Conservation (phyloP, 2,888 invertebrate species). For the Oscheius onirici region DNA sequence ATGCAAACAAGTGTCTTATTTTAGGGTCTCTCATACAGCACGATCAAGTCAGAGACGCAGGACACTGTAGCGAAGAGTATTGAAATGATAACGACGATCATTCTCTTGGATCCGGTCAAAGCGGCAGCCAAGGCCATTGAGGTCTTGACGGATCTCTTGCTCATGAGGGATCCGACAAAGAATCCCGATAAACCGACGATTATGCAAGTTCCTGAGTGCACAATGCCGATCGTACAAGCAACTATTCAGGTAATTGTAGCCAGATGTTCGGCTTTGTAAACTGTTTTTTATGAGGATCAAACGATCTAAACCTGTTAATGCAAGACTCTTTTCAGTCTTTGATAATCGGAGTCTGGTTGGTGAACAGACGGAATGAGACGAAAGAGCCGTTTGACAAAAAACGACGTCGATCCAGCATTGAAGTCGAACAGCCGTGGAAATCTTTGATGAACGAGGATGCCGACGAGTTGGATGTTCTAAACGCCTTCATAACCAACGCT, state of each 20-base stretch:
- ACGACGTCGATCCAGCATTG: slow-evolving; percentile 6
- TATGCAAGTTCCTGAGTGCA: slow-evolving; percentile 11
- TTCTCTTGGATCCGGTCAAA: slow-evolving; percentile 23
- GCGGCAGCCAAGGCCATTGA: slow-evolving; percentile 15
- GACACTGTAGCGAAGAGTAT: slow-evolving; percentile 20
- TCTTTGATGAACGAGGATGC: slow-evolving; percentile 7
- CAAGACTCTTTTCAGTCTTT: slow-evolving; percentile 2
- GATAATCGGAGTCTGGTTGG: slow-evolving; percentile 31
- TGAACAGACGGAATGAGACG: slow-evolving; percentile 2
- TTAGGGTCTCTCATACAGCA: slow-evolving; percentile 17
- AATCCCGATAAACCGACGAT: slow-evolving; percentile 1
- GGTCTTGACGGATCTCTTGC: slow-evolving; percentile 11
- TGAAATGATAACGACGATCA: slow-evolving; percentile 19
- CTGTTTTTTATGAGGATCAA: too few species aligned
- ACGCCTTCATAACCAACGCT: slow-evolving; percentile 1
- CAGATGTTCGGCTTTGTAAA: too few species aligned
- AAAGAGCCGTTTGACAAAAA: slow-evolving; percentile 9
- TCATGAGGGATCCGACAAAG: slow-evolving; percentile 1
- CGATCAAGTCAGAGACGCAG: slow-evolving; percentile 17
- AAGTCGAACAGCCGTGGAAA: slow-evolving; percentile 6
- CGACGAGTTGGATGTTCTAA: neutral
- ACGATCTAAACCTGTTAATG: neutral
- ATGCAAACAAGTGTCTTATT: too few species aligned
- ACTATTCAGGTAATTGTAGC: slow-evolving; percentile 27
- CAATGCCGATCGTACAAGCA: slow-evolving; percentile 16